Percentiles rank a stretch among this genome's conserved stretches.
phyloP scores from a whole-genome alignment of 2,113 vertebrate genomes.

The Potamarius usumacintae region DNA sequence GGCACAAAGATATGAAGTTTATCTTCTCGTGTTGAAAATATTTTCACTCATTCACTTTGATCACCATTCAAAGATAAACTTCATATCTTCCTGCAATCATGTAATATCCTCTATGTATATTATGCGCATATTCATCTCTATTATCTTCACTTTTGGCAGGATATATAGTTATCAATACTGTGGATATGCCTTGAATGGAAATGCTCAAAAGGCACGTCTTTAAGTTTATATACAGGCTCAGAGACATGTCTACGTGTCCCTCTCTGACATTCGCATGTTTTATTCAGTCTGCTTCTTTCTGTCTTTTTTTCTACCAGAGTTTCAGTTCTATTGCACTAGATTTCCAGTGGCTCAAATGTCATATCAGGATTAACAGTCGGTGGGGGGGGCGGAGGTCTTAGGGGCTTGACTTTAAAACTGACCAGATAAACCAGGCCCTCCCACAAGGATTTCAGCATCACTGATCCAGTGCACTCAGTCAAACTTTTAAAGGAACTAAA shows the following conservation, averaged over 20 bases:
- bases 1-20: too few relatives aligned
- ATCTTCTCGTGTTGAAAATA: too few relatives aligned
- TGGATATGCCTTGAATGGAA: background rate
- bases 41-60: too few relatives aligned
- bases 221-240: background rate
- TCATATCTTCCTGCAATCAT: too few relatives aligned
- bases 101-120: background rate
- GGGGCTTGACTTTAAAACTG: constrained; percentile 34
- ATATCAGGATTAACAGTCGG: constrained; percentile 38
- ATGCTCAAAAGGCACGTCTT: background rate
- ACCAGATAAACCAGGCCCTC: constrained; percentile 19
- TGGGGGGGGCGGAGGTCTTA: background rate
- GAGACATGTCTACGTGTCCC: background rate
- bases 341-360: constrained; percentile 43
- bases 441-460: constrained; percentile 38
- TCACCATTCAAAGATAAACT: too few relatives aligned
- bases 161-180: background rate
- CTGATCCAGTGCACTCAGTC: constrained; percentile 25
- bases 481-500: constrained; percentile 25
- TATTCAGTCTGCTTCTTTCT: constrained; percentile 22
- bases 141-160: background rate
- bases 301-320: background rate
- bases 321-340: background rate
- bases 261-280: background rate
- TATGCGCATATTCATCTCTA: background rate